Percentiles rank a stretch among this genome's conserved stretches.
Conservation (phyloP, 2,888 invertebrate species). For the Philaethria dido region DNA sequence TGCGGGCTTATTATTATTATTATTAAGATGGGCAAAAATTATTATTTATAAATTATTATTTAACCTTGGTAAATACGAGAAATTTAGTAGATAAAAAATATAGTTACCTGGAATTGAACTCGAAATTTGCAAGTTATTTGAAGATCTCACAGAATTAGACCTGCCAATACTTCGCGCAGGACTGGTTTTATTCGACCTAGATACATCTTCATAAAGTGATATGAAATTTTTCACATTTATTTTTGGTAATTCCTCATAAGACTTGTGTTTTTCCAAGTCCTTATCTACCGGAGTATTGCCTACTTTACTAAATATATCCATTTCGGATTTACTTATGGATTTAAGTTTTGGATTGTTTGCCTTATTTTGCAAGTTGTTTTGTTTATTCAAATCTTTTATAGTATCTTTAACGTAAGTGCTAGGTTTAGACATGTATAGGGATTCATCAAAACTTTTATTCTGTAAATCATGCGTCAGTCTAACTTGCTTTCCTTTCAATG, state of each 20-base stretch:
- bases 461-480: slow-evolving; percentile 52
- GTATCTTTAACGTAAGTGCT: slow-evolving; percentile 48
- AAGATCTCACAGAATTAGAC: slow-evolving; percentile 55
- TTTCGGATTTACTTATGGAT: slow-evolving; percentile 77
- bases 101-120: slow-evolving; percentile 65
- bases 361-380: slow-evolving; percentile 47
- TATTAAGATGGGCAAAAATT: too few relatives aligned
- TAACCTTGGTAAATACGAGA: not conserved
- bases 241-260: slow-evolving; percentile 75
- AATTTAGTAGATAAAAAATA: not conserved
- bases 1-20: too few relatives aligned
- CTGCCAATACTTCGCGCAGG: slow-evolving; percentile 35
- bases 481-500: slow-evolving; percentile 60
- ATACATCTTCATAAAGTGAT: slow-evolving; percentile 72
- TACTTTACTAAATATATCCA: slow-evolving; percentile 77
- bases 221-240: slow-evolving; percentile 74
- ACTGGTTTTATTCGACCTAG: slow-evolving; percentile 54
- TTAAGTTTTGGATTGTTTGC: slow-evolving; percentile 53
- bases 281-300: slow-evolving; percentile 53
- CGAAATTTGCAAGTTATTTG: slow-evolving; percentile 52
- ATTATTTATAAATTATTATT: not conserved
- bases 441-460: slow-evolving; percentile 58
- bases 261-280: slow-evolving; percentile 71
- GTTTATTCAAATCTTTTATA: slow-evolving; percentile 49
- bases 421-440: slow-evolving; percentile 36